Percentiles rank a stretch among this genome's conserved stretches.
phyloP scores from a whole-genome alignment of 2,113 vertebrate species.

The Rissa tridactyla region DNA sequence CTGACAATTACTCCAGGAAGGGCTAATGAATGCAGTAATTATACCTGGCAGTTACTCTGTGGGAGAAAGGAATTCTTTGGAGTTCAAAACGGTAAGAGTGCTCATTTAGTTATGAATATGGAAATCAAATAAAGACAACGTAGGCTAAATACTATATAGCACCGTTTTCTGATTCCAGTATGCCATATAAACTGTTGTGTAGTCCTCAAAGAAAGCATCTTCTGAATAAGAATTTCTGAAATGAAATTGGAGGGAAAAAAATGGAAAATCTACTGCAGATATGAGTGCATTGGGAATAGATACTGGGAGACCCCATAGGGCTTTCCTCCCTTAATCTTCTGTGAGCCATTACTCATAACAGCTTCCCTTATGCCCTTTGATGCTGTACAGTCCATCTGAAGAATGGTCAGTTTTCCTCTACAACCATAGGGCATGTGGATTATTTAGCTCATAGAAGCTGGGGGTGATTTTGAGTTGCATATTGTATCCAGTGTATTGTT shows the following conservation, averaged over 20 bases:
- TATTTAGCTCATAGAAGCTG: not conserved
- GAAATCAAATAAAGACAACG: not conserved
- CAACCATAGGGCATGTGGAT: not conserved
- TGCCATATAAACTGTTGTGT: not conserved
- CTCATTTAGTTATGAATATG: not conserved
- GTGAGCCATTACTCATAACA: not conserved
- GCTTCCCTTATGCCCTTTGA: not conserved
- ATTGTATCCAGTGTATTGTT: not conserved
- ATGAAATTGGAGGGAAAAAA: not conserved
- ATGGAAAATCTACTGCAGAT: not conserved
- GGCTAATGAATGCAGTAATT: slow-evolving; percentile 46
- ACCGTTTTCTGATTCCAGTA: not conserved
- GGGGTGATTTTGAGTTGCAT: not conserved
- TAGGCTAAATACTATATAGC: not conserved
- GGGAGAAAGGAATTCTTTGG: not conserved
- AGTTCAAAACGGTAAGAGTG: not conserved
- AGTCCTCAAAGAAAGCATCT: not conserved
- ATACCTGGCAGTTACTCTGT: slow-evolving; percentile 1
- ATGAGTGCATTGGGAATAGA: not conserved
- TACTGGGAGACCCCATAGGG: not conserved
- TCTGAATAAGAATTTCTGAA: not conserved
- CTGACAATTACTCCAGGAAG: slow-evolving; percentile 48
- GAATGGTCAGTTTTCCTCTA: not conserved
- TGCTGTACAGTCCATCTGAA: not conserved
- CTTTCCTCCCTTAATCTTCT: not conserved